phyloP scores from a whole-genome alignment of 1,140 invertebrate genomes.

The Tetramorium parvispinum region DNA sequence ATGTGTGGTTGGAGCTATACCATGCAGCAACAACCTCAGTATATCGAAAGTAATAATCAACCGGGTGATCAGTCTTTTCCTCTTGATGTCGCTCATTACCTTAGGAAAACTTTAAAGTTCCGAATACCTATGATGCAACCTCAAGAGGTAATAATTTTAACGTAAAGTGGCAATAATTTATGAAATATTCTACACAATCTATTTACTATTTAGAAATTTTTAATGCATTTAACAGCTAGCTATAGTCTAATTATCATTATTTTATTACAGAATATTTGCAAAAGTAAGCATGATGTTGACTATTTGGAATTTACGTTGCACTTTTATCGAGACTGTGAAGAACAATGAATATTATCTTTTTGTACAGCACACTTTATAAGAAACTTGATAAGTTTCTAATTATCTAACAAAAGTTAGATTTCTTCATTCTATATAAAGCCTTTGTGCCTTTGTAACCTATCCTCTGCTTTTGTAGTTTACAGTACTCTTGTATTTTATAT shows the following conservation, averaged over 20 bases:
- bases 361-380: slow-evolving; percentile 1
- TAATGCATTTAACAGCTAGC: not conserved
- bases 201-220: slow-evolving; percentile 8
- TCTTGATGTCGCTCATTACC: slow-evolving; percentile 82
- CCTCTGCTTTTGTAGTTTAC: slow-evolving; percentile 53
- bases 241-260: not conserved
- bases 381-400: slow-evolving; percentile 31
- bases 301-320: slow-evolving; percentile 82
- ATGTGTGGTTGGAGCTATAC: slow-evolving; percentile 79
- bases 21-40: slow-evolving; percentile 77
- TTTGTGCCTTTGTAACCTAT: slow-evolving; percentile 69
- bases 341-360: slow-evolving; percentile 70
- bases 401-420: slow-evolving; percentile 31
- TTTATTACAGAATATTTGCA: slow-evolving; percentile 81
- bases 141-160: slow-evolving; percentile 78
- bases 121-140: slow-evolving; percentile 82
- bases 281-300: slow-evolving; percentile 80
- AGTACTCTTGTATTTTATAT: slow-evolving; percentile 67
- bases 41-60: slow-evolving; percentile 79
- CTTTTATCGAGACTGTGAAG: slow-evolving; percentile 83
- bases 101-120: slow-evolving; percentile 81
- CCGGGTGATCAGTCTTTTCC: slow-evolving; percentile 79
- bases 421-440: slow-evolving; percentile 32
- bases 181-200: not conserved
- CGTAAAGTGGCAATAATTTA: not conserved